Evolutionary conservation across 2,797 vertebrate species (phyloP).

Genomic region (Dendrocincla fuliginosa): DNA sequence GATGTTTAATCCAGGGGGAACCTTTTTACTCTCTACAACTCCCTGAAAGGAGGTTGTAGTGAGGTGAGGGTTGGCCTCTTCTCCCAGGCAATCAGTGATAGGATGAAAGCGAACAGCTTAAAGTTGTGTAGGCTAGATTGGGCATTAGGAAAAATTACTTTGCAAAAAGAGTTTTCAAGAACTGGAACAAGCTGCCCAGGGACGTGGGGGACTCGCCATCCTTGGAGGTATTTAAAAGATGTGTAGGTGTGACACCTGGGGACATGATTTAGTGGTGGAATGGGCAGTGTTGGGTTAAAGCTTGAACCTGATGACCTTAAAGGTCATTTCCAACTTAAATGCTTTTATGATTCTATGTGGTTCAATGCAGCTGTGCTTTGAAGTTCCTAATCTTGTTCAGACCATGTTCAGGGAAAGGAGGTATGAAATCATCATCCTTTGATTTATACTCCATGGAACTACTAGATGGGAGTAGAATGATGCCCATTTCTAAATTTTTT

Average conservation of each 20-base stretch:
- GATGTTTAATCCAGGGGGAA: background rate
- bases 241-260: rapidly evolving
- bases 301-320: background rate
- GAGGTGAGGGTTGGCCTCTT: background rate
- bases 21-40: background rate
- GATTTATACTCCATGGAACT: background rate
- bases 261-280: background rate
- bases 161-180: background rate
- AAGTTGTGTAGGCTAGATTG: background rate
- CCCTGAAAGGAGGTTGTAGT: background rate
- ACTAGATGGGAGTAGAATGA: background rate
- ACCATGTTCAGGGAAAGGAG: background rate
- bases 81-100: background rate
- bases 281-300: rapidly evolving
- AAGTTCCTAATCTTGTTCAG: background rate
- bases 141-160: background rate
- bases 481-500: background rate
- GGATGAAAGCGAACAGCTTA: background rate
- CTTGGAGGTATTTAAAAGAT: background rate
- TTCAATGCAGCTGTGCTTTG: background rate
- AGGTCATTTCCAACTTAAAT: background rate
- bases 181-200: background rate
- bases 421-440: background rate
- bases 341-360: background rate
- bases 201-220: background rate